Evolutionary conservation across 2,113 vertebrate species (phyloP), one percentile per base, ranked within the genome.

Genomic region (Chionodraco myersi): DNA sequence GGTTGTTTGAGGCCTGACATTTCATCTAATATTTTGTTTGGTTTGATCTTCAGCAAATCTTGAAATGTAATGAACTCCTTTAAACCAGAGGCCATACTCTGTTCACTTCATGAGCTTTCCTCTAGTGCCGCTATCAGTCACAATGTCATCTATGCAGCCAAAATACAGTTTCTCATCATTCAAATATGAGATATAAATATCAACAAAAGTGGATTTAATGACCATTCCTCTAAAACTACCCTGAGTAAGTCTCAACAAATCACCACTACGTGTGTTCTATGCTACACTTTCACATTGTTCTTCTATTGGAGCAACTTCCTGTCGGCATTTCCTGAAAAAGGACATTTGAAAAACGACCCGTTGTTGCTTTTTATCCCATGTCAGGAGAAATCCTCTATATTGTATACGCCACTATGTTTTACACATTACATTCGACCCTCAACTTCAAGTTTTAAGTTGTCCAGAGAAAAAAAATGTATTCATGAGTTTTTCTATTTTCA

Each of bases 391-490:
- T 41, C 3, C 8, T 21, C 2, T 2, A 10, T 26, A 16, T 30
- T 21, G 30, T 53, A 41, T 21, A 44, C 5, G 51, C 9, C 57
- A 54, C 1, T 10, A 36, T 13, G 4, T 69, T 23, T 63, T 49
- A 64, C 36, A 63, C 45, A 15, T 60, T 44, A 44, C 16, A 58
- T 34, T 54, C 59, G 70, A 74, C 44, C 14, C 23, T 45, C 12
- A 61, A 70, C 45, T 36, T 30, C 10, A 47, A 67, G 21, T 1
- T 52, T 11, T 49, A 10, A 52, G n/a, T 49, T 57, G 12, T 67
- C 57, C 23, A 59, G 78, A 79, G 15, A 57, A 45, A 72, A 5
- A 41, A 72, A 70, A 80, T n/a, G 21, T 63, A 80, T 72, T 71
- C 63, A 59, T 71, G 44, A 49, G 3, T 63, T 86, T 68, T 56